Conservation (phyloP, 2,888 invertebrate genomes). For the Erebia epiphron region DNA sequence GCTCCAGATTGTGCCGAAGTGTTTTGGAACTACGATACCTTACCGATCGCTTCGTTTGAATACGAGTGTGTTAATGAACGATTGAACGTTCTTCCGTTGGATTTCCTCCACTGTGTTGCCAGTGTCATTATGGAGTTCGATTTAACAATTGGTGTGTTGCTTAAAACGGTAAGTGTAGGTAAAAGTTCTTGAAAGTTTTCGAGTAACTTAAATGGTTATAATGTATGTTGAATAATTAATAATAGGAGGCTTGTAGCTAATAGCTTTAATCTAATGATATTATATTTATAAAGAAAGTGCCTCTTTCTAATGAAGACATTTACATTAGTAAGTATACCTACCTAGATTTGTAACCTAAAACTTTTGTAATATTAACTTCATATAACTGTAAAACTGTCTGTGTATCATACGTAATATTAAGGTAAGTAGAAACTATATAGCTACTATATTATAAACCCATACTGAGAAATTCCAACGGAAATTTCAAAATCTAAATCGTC, state of each 20-base stretch:
- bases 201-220: too few species aligned
- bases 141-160: constrained; percentile 49
- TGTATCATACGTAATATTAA: too few species aligned
- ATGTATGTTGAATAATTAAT: too few species aligned
- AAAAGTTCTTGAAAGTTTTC: neutral
- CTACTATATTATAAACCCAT: too few species aligned
- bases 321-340: too few species aligned
- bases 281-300: constrained; percentile 23
- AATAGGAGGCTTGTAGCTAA: too few species aligned
- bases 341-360: too few species aligned
- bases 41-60: constrained; percentile 47
- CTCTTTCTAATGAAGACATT: neutral
- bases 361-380: too few species aligned
- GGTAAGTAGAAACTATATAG: too few species aligned
- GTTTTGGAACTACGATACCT: constrained; percentile 52
- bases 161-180: constrained; percentile 58
- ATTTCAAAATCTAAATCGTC: neutral
- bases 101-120: constrained; percentile 48
- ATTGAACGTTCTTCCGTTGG: constrained; percentile 50
- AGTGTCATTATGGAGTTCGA: constrained; percentile 61
- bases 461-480: neutral
- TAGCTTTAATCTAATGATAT: neutral
- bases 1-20: constrained; percentile 51
- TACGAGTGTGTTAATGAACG: constrained; percentile 54
- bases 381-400: too few species aligned